A percentile compares a stretch with the other conserved stretches of the same genome.
Evolutionary conservation across 2,797 vertebrate species (phyloP).

Genomic region (Somateria mollissima): DNA sequence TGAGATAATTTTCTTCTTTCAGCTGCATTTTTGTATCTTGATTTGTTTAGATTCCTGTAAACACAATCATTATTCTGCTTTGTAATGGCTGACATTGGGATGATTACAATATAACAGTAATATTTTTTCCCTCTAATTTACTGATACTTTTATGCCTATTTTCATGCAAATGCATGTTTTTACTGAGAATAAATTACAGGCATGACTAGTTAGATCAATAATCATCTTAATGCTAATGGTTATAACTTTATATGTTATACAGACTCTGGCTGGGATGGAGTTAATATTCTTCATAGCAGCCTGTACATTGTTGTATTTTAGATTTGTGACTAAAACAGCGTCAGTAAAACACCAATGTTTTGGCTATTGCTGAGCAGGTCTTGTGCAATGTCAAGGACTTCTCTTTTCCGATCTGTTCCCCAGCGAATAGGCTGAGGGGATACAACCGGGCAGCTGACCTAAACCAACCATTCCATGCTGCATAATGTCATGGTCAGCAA

Average conservation of each 20-base stretch:
- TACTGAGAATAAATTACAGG: not conserved
- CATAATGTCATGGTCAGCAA: not conserved
- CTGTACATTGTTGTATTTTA: not conserved
- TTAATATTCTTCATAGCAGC: not conserved
- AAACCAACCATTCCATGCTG: not conserved
- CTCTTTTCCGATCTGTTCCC: not conserved
- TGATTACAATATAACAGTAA: not conserved
- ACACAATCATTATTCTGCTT: not conserved
- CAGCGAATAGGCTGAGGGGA: accelerated
- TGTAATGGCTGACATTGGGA: not conserved
- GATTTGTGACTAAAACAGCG: not conserved
- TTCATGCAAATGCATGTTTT: not conserved
- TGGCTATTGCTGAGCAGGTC: not conserved
- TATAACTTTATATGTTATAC: not conserved
- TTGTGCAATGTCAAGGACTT: not conserved
- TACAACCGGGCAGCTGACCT: not conserved
- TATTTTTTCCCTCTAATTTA: not conserved
- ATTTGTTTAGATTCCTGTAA: not conserved
- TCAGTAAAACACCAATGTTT: not conserved
- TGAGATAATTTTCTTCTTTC: not conserved
- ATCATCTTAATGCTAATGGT: not conserved
- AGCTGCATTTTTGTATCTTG: not conserved
- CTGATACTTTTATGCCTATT: not conserved
- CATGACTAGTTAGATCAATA: not conserved
- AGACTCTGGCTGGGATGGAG: not conserved